Evolutionary conservation across 1,140 invertebrate genomes (phyloP).

Genomic region (Drosophila suzukii): DNA sequence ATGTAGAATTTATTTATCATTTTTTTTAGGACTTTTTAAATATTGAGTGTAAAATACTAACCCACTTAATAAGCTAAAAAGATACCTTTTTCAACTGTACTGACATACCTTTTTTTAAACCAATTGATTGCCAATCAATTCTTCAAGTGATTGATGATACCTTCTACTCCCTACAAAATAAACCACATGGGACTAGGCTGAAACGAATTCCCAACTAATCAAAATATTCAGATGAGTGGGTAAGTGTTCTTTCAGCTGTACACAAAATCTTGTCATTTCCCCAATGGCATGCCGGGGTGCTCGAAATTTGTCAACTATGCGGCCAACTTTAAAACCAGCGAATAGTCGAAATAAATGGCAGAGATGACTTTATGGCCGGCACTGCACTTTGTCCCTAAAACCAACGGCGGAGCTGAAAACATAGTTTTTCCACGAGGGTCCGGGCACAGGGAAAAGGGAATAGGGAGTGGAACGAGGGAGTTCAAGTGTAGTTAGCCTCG

Average conservation of each 20-base stretch:
- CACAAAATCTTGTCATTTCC: slow-evolving; percentile 39
- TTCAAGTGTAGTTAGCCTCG: slow-evolving; percentile 74
- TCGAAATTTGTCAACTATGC: slow-evolving; percentile 75
- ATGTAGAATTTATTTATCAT: too few species aligned
- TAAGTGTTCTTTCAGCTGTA: slow-evolving; percentile 7
- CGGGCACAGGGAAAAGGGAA: not conserved
- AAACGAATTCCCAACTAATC: slow-evolving; percentile 24
- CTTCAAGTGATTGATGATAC: slow-evolving; percentile 25
- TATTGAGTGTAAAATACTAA: too few species aligned
- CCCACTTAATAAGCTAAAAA: not conserved
- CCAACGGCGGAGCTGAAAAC: slow-evolving; percentile 43
- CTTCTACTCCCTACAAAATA: not conserved
- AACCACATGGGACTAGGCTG: slow-evolving; percentile 3
- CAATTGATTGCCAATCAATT: slow-evolving; percentile 20
- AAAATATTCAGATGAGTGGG: slow-evolving; percentile 34
- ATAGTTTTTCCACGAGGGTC: slow-evolving; percentile 2
- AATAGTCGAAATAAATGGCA: slow-evolving; percentile 74
- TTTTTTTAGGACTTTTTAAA: too few species aligned
- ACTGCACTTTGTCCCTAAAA: slow-evolving; percentile 69
- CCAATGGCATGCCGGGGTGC: slow-evolving; percentile 16
- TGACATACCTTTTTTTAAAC: not conserved
- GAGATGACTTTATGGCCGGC: slow-evolving; percentile 76
- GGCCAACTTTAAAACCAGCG: slow-evolving; percentile 67
- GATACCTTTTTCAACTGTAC: not conserved
- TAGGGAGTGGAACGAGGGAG: slow-evolving; percentile 2